A percentile compares a stretch with the other conserved stretches of the same genome.
phyloP scores from a whole-genome alignment of 2,888 invertebrate genomes.

The Dryadula phaetusa region DNA sequence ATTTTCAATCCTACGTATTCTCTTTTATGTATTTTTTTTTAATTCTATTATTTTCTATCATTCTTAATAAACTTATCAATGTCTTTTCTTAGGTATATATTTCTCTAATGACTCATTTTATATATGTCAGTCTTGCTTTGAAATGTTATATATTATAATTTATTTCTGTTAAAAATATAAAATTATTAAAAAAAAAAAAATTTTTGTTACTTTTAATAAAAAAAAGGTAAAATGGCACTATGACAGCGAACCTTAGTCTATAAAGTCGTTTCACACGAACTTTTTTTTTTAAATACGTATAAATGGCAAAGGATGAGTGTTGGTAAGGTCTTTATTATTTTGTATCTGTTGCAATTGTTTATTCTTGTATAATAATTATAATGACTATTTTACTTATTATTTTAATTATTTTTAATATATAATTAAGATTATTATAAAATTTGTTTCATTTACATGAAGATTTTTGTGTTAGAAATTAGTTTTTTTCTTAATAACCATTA shows the following conservation, averaged over 20 bases:
- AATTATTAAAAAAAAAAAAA: neutral
- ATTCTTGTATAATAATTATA: constrained; percentile 8
- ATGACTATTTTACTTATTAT: constrained; percentile 4
- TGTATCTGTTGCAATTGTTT: constrained; percentile 16
- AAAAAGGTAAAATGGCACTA: neutral
- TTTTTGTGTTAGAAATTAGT: neutral
- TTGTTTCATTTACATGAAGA: neutral
- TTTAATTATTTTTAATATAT: constrained; percentile 11
- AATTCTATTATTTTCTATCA: too few relatives aligned
- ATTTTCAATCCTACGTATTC: neutral
- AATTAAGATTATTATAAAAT: constrained; percentile 2
- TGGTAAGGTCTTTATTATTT: constrained; percentile 11
- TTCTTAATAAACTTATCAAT: too few relatives aligned
- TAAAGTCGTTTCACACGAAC: constrained; percentile 24
- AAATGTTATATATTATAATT: too few relatives aligned
- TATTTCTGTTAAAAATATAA: too few relatives aligned
- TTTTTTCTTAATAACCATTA: neutral
- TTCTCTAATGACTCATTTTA: too few relatives aligned
- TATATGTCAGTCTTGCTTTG: too few relatives aligned
- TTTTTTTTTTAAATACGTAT: constrained; percentile 1
- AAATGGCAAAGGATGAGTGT: constrained; percentile 14
- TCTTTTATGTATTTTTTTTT: neutral
- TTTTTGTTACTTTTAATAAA: neutral
- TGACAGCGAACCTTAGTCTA: constrained; percentile 6
- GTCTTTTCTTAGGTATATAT: too few relatives aligned